These are phyloP conservation scores for Oreochromis mossambicus DNA, from an alignment of 2,797 vertebrate genomes.

Conservation along the genomic window DNA sequence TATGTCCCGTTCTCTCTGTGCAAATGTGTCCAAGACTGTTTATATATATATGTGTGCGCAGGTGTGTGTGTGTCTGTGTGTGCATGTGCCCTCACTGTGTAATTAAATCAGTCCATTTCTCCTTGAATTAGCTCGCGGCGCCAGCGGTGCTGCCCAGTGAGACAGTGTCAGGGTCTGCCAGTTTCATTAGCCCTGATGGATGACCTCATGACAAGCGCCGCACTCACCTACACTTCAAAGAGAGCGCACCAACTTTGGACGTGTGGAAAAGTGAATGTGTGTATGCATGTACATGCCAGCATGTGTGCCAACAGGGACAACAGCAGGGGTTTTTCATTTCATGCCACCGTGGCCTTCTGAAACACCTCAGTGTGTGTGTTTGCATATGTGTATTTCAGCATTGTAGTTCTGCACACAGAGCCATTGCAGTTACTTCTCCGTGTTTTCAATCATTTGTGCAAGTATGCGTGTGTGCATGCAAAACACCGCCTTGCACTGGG, in stretches of 20 bases:
- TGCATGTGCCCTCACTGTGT: conserved; percentile 33
- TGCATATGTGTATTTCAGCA: conserved; percentile 5
- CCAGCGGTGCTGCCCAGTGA: conserved; percentile 67
- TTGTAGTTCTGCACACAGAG: conserved; percentile 19
- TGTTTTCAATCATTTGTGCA: conserved; percentile 41
- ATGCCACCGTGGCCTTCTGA: conserved; percentile 20
- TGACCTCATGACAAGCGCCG: conserved; percentile 70
- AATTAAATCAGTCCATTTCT: conserved; percentile 72
- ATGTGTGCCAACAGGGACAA: conserved; percentile 24
- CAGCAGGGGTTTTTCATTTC: conserved; percentile 39
- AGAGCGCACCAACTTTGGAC: conserved; percentile 37
- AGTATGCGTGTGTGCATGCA: conserved; percentile 3
- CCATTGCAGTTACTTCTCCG: conserved; percentile 7
- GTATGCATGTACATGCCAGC: neutral
- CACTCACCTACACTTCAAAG: conserved; percentile 65
- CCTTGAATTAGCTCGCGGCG: conserved; percentile 67
- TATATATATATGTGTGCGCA: neutral
- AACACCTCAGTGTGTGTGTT: conserved; percentile 23
- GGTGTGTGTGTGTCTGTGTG: neutral
- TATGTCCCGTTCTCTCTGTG: neutral
- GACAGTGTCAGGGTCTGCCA: conserved; percentile 66
- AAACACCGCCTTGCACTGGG: conserved; percentile 18
- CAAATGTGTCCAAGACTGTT: neutral
- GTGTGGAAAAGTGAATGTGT: conserved; percentile 29
- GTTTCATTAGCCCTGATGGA: conserved; percentile 76